Conservation (phyloP, 2,888 invertebrate genomes). For the Hirtodrosophila alboralis region DNA sequence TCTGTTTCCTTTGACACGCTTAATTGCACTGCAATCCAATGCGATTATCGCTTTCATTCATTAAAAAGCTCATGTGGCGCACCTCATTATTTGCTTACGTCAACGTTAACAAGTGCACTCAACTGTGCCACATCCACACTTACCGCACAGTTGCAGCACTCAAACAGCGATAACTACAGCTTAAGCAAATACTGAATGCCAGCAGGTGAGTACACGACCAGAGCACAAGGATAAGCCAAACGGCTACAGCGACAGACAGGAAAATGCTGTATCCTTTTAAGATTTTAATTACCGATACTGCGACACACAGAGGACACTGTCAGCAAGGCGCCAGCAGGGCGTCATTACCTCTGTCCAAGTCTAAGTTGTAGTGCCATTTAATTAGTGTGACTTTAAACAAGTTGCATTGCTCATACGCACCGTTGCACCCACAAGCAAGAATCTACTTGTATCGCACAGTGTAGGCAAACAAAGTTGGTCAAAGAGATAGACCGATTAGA, state of each 20-base stretch:
- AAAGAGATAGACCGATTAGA: conserved; percentile 33
- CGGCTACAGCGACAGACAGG: conserved; percentile 39
- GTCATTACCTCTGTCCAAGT: conserved; percentile 48
- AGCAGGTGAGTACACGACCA: conserved; percentile 16
- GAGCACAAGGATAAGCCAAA: conserved; percentile 16
- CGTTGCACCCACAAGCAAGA: conserved; percentile 24
- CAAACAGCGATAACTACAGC: conserved; percentile 53
- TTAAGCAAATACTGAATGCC: conserved; percentile 67
- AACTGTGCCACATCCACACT: conserved; percentile 31
- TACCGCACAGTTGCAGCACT: conserved; percentile 18
- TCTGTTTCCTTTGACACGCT: conserved; percentile 62
- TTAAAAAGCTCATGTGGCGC: conserved; percentile 66
- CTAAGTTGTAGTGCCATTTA: conserved; percentile 61
- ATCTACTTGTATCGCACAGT: conserved; percentile 6
- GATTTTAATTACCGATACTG: conserved; percentile 81
- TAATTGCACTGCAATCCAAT: conserved; percentile 67
- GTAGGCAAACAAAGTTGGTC: conserved; percentile 36
- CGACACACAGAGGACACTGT: conserved; percentile 37
- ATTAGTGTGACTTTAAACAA: conserved; percentile 72
- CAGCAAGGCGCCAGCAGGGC: conserved; percentile 30
- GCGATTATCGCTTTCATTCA: conserved; percentile 77
- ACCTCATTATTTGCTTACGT: conserved; percentile 76
- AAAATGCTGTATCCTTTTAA: conserved; percentile 66
- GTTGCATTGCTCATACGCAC: conserved; percentile 64
- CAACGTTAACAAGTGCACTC: conserved; percentile 65